Base-by-base conservation (phyloP, 1,140 invertebrate species). In the Saccostrea cuccullata region DNA sequence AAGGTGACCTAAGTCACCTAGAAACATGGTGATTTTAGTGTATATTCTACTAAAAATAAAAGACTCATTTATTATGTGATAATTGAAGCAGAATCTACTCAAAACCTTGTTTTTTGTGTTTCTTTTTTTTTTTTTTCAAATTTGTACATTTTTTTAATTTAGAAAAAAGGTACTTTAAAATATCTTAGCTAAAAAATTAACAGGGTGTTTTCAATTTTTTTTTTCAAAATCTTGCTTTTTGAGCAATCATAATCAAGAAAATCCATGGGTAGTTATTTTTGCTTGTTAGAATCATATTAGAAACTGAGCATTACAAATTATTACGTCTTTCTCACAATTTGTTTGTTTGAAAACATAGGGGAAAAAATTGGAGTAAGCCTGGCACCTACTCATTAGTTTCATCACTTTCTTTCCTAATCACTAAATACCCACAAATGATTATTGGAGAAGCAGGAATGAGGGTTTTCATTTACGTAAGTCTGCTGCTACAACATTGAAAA, bases 401-500 rank as follows among this genome's bases (percentile, higher is more conserved):
- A 2, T 77, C 70, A 30, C 70, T 77, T 30, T 77, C 30, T 77
- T 36, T 26, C 23, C 30, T 77, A 30, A 77, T 77, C 26, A 77
- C 70, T 26, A 77, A 77, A 77, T 77, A 77, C 70, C 70, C 70
- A 77, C 70, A 77, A 77, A 77, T 77, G 26, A 77, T 77, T 26
- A 77, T 26, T 30, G 9, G 30, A 77, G 70, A 77, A 30, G 70
- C 15, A 36, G 26, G 30, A 77, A 77, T 26, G 30, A 77, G 70
- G 70, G 13, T 77, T 77, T 77, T 77, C 70, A 77, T 77, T 77
- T 77, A 77, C 70, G 70, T 15, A 77, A 77, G 70, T 77, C 26
- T 77, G 70, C 26, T 77, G 70, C 36, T n/a, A 77, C 30, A 77
- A 77, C 26, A 15, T 77, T 77, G 15, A 77, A 77, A 77, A 77